Percentiles rank a stretch among this genome's conserved stretches.
Conservation (phyloP, 2,888 invertebrate genomes). For the Athripsodes cinereus region DNA sequence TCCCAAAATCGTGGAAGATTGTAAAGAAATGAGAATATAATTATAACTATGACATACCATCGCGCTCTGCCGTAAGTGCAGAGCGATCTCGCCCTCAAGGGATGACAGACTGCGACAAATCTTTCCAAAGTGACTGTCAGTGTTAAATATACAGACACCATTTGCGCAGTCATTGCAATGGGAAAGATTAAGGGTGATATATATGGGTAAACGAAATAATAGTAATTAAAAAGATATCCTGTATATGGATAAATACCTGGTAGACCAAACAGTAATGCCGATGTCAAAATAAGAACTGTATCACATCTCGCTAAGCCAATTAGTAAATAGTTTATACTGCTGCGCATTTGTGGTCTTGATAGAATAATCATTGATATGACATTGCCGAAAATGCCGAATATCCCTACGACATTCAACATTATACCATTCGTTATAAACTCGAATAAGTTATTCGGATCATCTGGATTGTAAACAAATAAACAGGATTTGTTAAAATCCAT, state of each 20-base stretch:
- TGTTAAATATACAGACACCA: slow-evolving; percentile 89
- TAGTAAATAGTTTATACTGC: slow-evolving; percentile 90
- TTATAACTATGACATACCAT: slow-evolving; percentile 76
- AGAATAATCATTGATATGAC: slow-evolving; percentile 85
- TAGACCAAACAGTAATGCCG: slow-evolving; percentile 79
- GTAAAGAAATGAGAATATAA: slow-evolving; percentile 75
- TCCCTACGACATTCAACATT: slow-evolving; percentile 70
- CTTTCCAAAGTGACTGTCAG: slow-evolving; percentile 87
- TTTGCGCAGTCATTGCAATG: slow-evolving; percentile 81
- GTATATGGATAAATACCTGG: slow-evolving; percentile 82
- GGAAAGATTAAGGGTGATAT: slow-evolving; percentile 78
- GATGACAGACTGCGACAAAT: slow-evolving; percentile 91
- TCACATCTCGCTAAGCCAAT: slow-evolving; percentile 93
- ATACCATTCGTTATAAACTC: slow-evolving; percentile 80
- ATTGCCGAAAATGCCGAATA: slow-evolving; percentile 85
- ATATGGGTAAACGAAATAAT: slow-evolving; percentile 72
- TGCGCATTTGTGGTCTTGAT: slow-evolving; percentile 90
- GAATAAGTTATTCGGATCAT: slow-evolving; percentile 52
- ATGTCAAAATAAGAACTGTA: slow-evolving; percentile 81
- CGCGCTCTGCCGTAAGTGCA: slow-evolving; percentile 86
- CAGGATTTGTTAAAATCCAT: slow-evolving; percentile 19
- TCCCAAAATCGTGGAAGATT: slow-evolving; percentile 80
- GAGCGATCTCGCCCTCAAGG: slow-evolving; percentile 78
- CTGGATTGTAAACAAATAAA: slow-evolving; percentile 33
- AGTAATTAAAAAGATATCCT: slow-evolving; percentile 68